A percentile compares a stretch with the other conserved stretches of the same genome.
Conservation (phyloP, 92 coral and sea anemone species). For the Heliopora coerulea region DNA sequence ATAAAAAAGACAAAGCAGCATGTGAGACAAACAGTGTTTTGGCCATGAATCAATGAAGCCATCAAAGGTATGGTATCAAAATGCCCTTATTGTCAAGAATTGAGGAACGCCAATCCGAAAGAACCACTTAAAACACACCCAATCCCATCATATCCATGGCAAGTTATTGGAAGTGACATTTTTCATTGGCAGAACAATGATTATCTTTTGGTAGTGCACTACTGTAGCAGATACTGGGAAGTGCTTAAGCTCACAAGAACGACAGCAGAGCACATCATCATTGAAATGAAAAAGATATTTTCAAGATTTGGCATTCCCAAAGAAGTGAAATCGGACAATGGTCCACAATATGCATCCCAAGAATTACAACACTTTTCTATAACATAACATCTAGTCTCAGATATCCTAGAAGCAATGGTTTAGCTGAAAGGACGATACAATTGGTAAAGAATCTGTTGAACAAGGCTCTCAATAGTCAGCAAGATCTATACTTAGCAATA, state of each 20-base stretch:
- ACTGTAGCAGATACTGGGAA: constrained; percentile 28
- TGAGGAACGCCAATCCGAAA: constrained; percentile 37
- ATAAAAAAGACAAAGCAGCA: too few species aligned
- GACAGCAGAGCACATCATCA: constrained; percentile 15
- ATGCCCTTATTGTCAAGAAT: constrained; percentile 39
- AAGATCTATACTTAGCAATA: constrained; percentile 40
- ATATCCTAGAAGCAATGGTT: constrained; percentile 31
- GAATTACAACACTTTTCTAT: constrained; percentile 41
- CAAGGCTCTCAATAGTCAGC: constrained; percentile 24
- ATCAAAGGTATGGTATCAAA: constrained; percentile 24
- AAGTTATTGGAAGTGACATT: constrained; percentile 40
- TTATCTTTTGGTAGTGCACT: constrained; percentile 25
- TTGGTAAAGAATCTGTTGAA: constrained; percentile 27
- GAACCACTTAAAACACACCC: constrained; percentile 44
- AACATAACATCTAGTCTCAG: constrained; percentile 28
- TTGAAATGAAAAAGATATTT: constrained; percentile 38
- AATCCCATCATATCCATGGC: constrained; percentile 41
- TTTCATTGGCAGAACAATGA: constrained; percentile 42
- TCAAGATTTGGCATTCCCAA: constrained; percentile 42
- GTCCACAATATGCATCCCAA: constrained; percentile 30
- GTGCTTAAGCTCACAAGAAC: constrained; percentile 22
- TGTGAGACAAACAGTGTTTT: constrained; percentile 36
- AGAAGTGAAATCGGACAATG: constrained; percentile 23
- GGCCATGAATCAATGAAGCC: constrained; percentile 44
- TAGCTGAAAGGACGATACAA: constrained; percentile 33